A percentile compares a stretch with the other conserved stretches of the same genome.
Evolutionary conservation across 2,113 vertebrate genomes (phyloP).

Genomic region (Mohoua ochrocephala): DNA sequence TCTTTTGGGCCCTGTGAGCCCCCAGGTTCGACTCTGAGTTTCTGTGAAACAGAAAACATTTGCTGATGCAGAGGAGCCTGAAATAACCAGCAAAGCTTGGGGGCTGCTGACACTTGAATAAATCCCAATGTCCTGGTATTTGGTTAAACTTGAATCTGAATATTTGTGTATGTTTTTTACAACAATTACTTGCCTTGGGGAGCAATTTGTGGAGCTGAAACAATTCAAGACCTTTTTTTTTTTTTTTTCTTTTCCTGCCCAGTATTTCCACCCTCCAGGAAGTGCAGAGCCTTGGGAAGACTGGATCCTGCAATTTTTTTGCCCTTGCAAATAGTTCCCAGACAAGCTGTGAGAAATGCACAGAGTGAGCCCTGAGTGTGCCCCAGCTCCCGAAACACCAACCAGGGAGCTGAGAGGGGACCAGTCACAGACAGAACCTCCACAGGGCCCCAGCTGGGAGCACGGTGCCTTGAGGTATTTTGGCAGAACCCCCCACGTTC

Average conservation of each 20-base stretch:
- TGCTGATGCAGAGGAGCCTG: background rate
- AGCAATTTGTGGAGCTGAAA: conserved; percentile 52
- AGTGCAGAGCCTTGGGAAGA: background rate
- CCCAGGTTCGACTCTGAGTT: background rate
- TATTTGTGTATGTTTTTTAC: conserved; percentile 27
- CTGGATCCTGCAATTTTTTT: conserved; percentile 16
- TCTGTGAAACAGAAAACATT: background rate
- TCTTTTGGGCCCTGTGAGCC: background rate
- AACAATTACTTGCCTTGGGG: conserved; percentile 10
- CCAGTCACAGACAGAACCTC: background rate
- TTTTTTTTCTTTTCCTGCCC: background rate
- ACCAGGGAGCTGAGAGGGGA: background rate
- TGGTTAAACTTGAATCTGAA: conserved; percentile 41
- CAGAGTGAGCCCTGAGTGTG: background rate
- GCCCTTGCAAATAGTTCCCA: conserved; percentile 15
- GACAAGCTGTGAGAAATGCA: background rate
- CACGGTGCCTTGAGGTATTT: fast-evolving
- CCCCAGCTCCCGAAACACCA: background rate
- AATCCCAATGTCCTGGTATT: conserved; percentile 44
- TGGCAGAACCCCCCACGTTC: background rate
- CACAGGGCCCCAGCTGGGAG: background rate
- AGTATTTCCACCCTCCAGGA: conserved; percentile 10
- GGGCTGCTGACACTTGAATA: conserved; percentile 35
- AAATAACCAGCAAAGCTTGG: background rate
- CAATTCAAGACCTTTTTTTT: background rate